Conservation (phyloP, 2,113 vertebrate species). For the Megaleporinus macrocephalus region DNA sequence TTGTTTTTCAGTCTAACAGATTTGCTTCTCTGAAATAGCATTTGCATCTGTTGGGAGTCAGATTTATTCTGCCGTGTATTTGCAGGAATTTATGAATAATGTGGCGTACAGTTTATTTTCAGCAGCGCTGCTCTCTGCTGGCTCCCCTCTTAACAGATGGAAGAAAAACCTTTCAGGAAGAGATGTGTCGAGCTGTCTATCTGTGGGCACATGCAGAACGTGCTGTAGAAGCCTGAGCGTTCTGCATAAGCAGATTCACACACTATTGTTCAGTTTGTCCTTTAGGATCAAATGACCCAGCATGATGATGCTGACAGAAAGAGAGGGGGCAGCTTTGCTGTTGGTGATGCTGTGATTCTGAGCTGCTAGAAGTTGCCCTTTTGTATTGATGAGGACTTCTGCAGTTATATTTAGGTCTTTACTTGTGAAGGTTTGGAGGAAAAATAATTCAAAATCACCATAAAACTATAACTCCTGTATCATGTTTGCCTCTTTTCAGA, state of each 20-base stretch:
- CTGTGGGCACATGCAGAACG: background rate
- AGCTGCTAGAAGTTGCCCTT: background rate
- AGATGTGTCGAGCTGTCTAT: background rate
- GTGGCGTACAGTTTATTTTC: background rate
- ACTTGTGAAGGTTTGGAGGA: too few species aligned
- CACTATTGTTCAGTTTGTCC: constrained; percentile 40
- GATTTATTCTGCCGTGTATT: background rate
- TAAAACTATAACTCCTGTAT: background rate
- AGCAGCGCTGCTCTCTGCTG: too few species aligned
- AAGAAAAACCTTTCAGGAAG: background rate
- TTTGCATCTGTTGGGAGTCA: background rate
- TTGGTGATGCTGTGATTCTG: background rate
- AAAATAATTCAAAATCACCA: background rate
- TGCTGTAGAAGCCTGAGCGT: background rate
- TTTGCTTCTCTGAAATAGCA: background rate
- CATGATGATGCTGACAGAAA: constrained; percentile 36
- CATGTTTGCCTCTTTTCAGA: background rate
- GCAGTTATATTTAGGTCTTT: background rate
- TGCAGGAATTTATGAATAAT: background rate
- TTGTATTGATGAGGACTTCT: background rate
- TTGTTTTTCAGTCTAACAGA: background rate
- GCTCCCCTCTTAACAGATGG: background rate
- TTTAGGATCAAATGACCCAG: constrained; percentile 44
- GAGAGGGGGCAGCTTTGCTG: background rate
- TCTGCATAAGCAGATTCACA: constrained; percentile 11